Percentiles rank a stretch among this genome's conserved stretches.
Conservation (phyloP, 2,888 invertebrate species). For the Nebria salina region DNA sequence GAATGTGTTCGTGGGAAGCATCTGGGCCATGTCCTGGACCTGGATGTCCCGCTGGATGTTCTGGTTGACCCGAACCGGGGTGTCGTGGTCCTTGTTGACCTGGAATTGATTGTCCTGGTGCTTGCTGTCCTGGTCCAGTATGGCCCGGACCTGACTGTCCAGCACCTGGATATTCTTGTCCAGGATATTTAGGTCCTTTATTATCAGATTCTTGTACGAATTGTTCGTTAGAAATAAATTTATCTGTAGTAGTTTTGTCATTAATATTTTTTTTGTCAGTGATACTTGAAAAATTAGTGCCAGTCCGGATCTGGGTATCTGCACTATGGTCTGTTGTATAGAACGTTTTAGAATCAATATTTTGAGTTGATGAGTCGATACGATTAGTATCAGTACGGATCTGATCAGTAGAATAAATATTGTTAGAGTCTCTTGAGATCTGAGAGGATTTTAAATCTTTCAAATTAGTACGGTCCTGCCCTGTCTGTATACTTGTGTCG, state of each 20-base stretch:
- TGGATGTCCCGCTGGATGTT: neutral
- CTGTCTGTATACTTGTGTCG: neutral
- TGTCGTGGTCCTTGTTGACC: neutral
- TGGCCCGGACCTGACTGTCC: neutral
- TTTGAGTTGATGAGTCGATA: neutral
- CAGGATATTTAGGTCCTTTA: neutral
- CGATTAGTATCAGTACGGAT: neutral
- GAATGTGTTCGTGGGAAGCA: constrained; percentile 3
- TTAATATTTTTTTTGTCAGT: neutral
- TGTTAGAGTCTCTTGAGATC: neutral
- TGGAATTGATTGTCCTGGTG: neutral
- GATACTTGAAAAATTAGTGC: neutral
- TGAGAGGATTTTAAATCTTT: constrained; percentile 2
- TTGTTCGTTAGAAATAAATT: constrained; percentile 30
- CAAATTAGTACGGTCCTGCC: neutral
- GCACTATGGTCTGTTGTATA: constrained; percentile 12
- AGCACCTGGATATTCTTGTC: neutral
- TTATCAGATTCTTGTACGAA: constrained; percentile 4
- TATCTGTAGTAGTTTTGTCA: constrained; percentile 20
- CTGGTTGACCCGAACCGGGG: neutral
- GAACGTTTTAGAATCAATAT: constrained; percentile 16
- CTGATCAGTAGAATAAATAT: constrained; percentile 2
- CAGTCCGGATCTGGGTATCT: neutral
- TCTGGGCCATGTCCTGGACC: neutral
- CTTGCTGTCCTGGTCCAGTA: neutral